These are phyloP conservation scores for Cathartes aura DNA, from an alignment of 2,113 vertebrate species.

Conservation along the genomic window DNA sequence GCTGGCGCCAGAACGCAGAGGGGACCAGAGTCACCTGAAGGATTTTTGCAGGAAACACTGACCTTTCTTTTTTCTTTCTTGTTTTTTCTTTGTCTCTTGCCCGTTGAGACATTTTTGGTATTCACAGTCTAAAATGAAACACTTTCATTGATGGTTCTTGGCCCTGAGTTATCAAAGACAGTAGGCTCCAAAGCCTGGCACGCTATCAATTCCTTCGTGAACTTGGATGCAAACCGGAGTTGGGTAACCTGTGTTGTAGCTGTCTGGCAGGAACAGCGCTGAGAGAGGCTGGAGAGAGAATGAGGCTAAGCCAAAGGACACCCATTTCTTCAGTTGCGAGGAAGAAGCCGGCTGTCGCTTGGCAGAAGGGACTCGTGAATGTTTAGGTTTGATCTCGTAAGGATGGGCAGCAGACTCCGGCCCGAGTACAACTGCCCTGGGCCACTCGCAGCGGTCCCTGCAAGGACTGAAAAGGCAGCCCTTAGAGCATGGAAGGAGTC, in stretches of 20 bases:
- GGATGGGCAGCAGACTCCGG: neutral
- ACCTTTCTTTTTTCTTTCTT: neutral
- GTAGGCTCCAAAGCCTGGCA: neutral
- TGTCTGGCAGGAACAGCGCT: neutral
- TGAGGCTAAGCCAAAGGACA: neutral
- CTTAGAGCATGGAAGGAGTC: accelerated
- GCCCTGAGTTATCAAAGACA: neutral
- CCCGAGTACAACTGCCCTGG: accelerated
- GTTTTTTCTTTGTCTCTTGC: neutral
- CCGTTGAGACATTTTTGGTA: neutral
- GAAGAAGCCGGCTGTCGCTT: neutral
- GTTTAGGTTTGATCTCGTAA: accelerated
- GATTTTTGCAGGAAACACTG: neutral
- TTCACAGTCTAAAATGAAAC: neutral
- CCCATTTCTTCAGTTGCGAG: neutral
- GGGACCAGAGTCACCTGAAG: neutral
- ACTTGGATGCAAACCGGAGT: neutral
- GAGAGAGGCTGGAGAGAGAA: neutral
- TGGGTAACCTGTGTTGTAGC: neutral
- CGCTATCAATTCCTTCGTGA: accelerated
- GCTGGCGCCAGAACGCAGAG: neutral
- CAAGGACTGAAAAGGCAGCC: neutral
- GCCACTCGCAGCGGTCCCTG: accelerated
- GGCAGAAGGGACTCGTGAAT: accelerated
- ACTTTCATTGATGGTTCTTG: neutral